These are phyloP conservation scores for Prinia subflava DNA, from an alignment of 2,113 vertebrate genomes.

Conservation along the genomic window DNA sequence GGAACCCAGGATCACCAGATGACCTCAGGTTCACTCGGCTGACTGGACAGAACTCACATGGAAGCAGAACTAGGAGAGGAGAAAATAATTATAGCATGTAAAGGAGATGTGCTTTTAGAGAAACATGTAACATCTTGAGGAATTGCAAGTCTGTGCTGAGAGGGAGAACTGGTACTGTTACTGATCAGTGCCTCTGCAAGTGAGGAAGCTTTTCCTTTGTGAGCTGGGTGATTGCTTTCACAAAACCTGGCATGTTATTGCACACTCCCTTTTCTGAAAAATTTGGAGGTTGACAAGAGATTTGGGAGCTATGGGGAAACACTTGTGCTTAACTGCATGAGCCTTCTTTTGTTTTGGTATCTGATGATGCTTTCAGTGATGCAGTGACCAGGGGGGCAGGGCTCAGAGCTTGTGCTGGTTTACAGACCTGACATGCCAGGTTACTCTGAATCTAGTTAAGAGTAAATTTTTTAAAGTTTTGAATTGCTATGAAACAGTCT, in stretches of 20 bases:
- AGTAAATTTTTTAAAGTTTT: not conserved
- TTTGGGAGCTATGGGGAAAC: not conserved
- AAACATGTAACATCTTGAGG: not conserved
- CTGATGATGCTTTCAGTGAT: not conserved
- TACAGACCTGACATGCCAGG: not conserved
- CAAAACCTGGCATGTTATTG: not conserved
- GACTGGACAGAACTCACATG: not conserved
- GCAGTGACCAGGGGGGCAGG: not conserved
- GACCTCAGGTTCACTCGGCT: not conserved
- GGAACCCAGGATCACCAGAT: not conserved
- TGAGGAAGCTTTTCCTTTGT: not conserved
- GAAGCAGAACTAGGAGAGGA: not conserved
- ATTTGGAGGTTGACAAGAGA: not conserved
- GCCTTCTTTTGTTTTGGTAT: not conserved
- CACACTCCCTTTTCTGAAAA: not conserved
- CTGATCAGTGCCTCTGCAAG: not conserved
- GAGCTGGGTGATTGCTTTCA: not conserved
- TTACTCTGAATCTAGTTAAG: not conserved
- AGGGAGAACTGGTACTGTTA: not conserved
- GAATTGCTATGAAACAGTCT: not conserved
- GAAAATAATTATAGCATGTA: not conserved
- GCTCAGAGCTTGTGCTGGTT: not conserved
- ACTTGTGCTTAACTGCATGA: not conserved
- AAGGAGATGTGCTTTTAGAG: not conserved
- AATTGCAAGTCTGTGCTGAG: not conserved